Evolutionary conservation across 2,888 invertebrate genomes (phyloP).

Genomic region (Dynastes tityus): DNA sequence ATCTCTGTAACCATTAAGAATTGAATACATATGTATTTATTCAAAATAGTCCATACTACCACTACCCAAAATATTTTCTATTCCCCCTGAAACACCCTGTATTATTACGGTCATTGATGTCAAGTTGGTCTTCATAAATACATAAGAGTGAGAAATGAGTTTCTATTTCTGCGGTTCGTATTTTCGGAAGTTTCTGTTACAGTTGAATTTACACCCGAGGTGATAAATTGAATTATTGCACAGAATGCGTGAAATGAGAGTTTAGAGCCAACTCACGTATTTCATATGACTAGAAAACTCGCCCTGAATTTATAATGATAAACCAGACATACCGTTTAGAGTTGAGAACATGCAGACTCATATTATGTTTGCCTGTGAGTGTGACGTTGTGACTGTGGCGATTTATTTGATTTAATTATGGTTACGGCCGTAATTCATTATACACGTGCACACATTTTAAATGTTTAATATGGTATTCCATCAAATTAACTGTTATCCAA

Average conservation of each 20-base stretch:
- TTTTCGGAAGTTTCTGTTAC: background rate
- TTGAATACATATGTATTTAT: no score
- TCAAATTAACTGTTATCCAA: no score
- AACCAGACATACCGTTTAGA: background rate
- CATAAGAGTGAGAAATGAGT: background rate
- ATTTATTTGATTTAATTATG: no score
- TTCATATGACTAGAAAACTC: constrained; percentile 23
- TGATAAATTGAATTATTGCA: constrained; percentile 8
- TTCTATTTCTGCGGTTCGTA: background rate
- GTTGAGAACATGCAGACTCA: background rate
- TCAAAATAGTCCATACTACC: no score
- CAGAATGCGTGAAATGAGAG: background rate
- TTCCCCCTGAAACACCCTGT: no score
- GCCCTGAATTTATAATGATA: constrained; percentile 19
- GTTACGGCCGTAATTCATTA: no score
- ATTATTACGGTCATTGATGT: no score
- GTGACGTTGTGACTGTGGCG: background rate
- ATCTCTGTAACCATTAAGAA: no score
- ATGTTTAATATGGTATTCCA: no score
- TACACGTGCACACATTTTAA: no score
- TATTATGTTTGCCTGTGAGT: background rate
- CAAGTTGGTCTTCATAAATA: background rate
- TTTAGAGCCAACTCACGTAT: constrained; percentile 24
- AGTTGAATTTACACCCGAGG: background rate
- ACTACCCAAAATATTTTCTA: no score